Evolutionary conservation across 2,888 invertebrate species (phyloP).

Genomic region (Megamerina dolium): DNA sequence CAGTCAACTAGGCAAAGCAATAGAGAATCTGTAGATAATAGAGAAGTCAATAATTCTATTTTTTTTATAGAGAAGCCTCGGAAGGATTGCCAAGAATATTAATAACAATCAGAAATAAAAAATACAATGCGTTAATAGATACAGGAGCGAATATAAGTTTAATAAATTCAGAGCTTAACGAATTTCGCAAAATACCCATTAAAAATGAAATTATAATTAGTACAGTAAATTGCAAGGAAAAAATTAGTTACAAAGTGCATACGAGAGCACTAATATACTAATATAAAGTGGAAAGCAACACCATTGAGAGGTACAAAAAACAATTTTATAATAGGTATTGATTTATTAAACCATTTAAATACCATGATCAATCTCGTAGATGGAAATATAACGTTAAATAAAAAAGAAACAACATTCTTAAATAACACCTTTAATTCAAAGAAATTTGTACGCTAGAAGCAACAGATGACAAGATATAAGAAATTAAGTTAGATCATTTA

Average conservation of each 20-base stretch:
- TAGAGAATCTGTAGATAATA: not conserved
- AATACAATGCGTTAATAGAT: slow-evolving; percentile 2
- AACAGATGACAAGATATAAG: no score
- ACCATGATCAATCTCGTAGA: slow-evolving; percentile 11
- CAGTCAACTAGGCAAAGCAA: not conserved
- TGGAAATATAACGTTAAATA: slow-evolving; percentile 3
- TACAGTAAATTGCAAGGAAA: not conserved
- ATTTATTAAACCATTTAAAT: slow-evolving; percentile 5
- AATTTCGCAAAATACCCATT: not conserved
- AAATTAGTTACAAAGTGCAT: not conserved
- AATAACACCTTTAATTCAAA: slow-evolving; percentile 4
- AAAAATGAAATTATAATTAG: not conserved
- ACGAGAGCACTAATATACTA: slow-evolving; percentile 4
- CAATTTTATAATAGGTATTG: slow-evolving; percentile 9
- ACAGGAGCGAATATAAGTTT: not conserved
- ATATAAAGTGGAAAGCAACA: slow-evolving; percentile 9
- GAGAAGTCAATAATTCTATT: not conserved
- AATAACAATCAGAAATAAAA: not conserved
- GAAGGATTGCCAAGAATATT: slow-evolving; percentile 2
- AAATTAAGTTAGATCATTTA: slow-evolving; percentile 9
- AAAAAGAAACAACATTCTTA: slow-evolving; percentile 2
- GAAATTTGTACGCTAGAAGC: slow-evolving; percentile 6
- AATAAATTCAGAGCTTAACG: not conserved
- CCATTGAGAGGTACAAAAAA: slow-evolving; percentile 6
- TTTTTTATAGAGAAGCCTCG: no score